Percentiles rank a stretch among this genome's conserved stretches.
Evolutionary conservation across 92 coral and sea anemone species (phyloP).

Genomic region (Chrysogorgia sp.): DNA sequence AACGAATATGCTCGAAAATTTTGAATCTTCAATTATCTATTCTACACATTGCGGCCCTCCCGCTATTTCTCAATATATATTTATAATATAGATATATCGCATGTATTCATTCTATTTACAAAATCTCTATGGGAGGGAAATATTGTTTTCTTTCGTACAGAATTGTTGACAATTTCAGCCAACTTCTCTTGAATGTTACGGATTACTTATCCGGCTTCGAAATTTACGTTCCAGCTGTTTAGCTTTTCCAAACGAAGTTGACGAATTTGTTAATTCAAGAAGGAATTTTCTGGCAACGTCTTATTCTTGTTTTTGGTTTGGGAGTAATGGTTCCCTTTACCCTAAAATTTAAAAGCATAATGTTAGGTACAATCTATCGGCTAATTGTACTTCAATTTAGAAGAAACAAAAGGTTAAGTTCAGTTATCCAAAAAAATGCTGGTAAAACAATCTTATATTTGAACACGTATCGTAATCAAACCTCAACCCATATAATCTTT

Average conservation of each 20-base stretch:
- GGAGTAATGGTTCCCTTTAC: slow-evolving; percentile 15
- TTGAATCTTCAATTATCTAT: no score
- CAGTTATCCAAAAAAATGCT: no score
- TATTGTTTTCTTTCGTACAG: neutral
- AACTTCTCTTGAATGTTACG: neutral
- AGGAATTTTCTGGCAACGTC: slow-evolving; percentile 30
- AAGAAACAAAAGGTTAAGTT: slow-evolving; percentile 1
- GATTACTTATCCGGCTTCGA: neutral
- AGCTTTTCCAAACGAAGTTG: neutral
- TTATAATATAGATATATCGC: no score
- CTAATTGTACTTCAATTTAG: slow-evolving; percentile 23
- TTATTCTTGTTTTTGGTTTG: slow-evolving; percentile 26
- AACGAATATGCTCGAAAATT: no score
- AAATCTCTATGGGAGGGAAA: neutral
- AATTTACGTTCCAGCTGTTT: neutral
- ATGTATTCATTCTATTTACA: no score
- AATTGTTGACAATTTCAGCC: neutral
- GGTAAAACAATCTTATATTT: neutral
- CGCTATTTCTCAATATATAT: no score
- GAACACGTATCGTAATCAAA: neutral
- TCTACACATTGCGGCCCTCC: no score
- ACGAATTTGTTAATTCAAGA: neutral
- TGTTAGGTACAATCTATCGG: neutral
- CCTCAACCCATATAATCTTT: no score
- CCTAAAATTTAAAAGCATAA: neutral